Conservation (phyloP, 2,113 vertebrate genomes). For the Donacobius atricapilla region DNA sequence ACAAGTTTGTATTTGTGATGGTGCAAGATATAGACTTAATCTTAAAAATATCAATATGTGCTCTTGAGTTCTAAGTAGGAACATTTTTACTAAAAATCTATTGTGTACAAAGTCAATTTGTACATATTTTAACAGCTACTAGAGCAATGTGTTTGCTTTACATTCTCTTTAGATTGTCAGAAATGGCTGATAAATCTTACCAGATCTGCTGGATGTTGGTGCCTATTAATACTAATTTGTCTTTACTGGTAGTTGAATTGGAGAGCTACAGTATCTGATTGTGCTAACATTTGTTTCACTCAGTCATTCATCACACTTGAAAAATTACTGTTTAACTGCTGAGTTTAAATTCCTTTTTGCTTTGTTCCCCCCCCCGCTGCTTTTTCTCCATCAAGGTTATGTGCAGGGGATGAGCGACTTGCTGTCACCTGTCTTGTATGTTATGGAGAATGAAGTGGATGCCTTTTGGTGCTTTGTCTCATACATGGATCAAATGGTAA, state of each 20-base stretch:
- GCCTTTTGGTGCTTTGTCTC: constrained; percentile 97
- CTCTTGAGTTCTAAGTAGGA: background rate
- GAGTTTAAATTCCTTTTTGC: background rate
- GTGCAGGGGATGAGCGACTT: constrained; percentile 98
- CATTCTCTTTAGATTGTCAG: background rate
- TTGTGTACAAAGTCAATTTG: background rate
- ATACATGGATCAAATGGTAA: constrained; percentile 97
- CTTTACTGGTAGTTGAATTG: background rate
- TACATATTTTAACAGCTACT: background rate
- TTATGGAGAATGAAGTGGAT: constrained; percentile 97
- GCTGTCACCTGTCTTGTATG: constrained; percentile 90
- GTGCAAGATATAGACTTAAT: background rate
- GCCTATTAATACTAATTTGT: background rate
- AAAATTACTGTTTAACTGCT: background rate
- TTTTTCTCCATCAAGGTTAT: constrained; percentile 78
- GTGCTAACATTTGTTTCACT: background rate
- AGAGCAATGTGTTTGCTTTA: background rate
- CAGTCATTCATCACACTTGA: background rate
- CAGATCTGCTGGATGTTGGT: background rate
- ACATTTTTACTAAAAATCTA: background rate
- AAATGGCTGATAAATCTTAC: background rate
- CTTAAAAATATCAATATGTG: background rate
- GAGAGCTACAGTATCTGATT: background rate
- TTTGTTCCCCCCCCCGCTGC: background rate
- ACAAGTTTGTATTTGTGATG: background rate